Evolutionary conservation across 2,888 invertebrate species (phyloP), one percentile per base, ranked within the genome.

Genomic region (Lagria hirta): DNA sequence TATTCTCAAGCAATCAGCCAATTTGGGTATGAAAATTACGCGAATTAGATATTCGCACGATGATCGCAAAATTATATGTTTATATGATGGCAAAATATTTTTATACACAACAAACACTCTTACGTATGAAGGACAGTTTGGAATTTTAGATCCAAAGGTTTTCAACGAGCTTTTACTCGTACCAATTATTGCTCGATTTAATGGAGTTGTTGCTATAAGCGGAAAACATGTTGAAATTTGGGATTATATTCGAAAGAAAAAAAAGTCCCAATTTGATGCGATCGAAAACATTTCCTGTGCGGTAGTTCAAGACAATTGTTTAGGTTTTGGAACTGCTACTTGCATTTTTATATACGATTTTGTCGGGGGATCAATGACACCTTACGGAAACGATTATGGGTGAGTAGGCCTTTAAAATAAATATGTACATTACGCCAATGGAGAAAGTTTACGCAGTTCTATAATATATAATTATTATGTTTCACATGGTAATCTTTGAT

Each of bases 71-170:
- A 29, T 41, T 4, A 41, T 41, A 23, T 40, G 24, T 12, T 17
- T 30, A 1, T 36, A 13, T 17, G 29, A 29, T 13, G 41, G 32
- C n/a, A 18, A 40, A 22, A 21, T 40, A 18, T 40, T 7, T 8
- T 8, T 33, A 11, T 34, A 20, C 28, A n/a, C 16, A 6, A 33
- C 34, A 20, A 27, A 21, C 14, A 33, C 34, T 28, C 29, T 45
- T 11, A 14, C 24, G n/a, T 45, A 45, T 26, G 20, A 34, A 3
- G 23, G 38, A 15, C 38, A 38, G 11, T 30, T 38, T 30, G 30
- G 23, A 6, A 2, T 16, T 6, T 7, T 30, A 7, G 38, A 38
- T 3, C 22, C 29, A 6, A 30, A 30, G 4, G 30, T 4, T 2
- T n/a, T n/a, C n/a, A n/a, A n/a, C n/a, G 30, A 29, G 12, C 20